Conservation (phyloP, 2,888 invertebrate genomes). For the Lepidocyrtoides sp. region DNA sequence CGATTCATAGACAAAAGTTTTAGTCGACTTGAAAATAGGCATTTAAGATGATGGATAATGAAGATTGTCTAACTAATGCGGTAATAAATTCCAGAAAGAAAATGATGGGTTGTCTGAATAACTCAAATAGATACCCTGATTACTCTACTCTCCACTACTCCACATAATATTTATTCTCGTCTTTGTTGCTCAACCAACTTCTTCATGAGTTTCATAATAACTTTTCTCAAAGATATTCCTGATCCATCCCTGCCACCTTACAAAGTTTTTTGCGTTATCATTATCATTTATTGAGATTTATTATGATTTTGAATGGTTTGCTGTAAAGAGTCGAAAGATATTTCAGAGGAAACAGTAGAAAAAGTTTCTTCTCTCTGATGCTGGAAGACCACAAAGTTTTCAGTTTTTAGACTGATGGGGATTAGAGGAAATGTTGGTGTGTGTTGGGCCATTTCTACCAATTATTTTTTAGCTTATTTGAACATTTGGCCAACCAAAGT, state of each 20-base stretch:
- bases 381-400: background rate
- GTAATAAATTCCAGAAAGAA: background rate
- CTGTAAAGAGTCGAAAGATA: background rate
- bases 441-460: background rate
- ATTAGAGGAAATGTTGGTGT: background rate
- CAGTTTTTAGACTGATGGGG: background rate
- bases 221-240: background rate
- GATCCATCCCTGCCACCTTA: background rate
- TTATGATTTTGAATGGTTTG: constrained; percentile 29
- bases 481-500: background rate
- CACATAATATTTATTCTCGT: background rate
- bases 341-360: background rate
- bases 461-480: background rate
- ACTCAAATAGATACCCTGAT: background rate
- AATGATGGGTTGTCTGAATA: constrained; percentile 27
- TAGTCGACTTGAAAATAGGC: background rate
- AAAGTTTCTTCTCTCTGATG: too few species aligned
- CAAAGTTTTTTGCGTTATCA: background rate
- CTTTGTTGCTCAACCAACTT: background rate
- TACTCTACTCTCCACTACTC: background rate
- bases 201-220: background rate
- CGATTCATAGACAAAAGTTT: background rate
- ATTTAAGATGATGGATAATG: constrained; percentile 29
- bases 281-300: constrained; percentile 46
- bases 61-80: constrained; percentile 4